Percentiles rank a stretch among this genome's conserved stretches.
Conservation (phyloP, 2,113 vertebrate species). For the Lampris megalopsis region DNA sequence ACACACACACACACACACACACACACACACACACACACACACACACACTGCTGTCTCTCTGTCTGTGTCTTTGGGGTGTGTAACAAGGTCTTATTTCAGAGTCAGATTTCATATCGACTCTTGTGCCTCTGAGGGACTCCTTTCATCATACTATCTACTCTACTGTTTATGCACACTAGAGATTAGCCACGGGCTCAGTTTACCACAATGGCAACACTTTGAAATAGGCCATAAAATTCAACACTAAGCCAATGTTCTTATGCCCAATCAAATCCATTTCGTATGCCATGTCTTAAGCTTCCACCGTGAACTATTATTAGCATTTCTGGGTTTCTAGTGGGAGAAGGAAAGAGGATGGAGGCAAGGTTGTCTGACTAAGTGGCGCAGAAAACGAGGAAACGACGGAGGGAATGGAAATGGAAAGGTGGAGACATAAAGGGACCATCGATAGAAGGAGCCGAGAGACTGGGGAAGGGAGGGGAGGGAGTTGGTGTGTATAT, state of each 20-base stretch:
- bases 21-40: slow-evolving; percentile 4
- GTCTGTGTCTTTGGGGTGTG: slow-evolving; percentile 28
- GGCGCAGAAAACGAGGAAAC: slow-evolving; percentile 42
- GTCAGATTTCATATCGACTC: slow-evolving; percentile 72
- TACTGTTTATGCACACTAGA: slow-evolving; percentile 67
- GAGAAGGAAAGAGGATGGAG: slow-evolving; percentile 53
- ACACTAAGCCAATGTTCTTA: slow-evolving; percentile 48
- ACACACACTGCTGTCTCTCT: slow-evolving; percentile 1
- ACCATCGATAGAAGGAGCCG: slow-evolving; percentile 57
- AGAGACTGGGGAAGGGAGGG: slow-evolving; percentile 52
- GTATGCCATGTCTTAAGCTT: slow-evolving; percentile 69
- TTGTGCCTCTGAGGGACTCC: slow-evolving; percentile 50
- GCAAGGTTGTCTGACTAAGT: slow-evolving; percentile 45
- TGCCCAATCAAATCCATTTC: slow-evolving; percentile 51
- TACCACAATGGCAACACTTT: slow-evolving; percentile 61
- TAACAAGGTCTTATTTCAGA: slow-evolving; percentile 61
- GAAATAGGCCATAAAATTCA: slow-evolving; percentile 46
- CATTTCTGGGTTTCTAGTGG: slow-evolving; percentile 58
- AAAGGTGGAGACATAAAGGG: slow-evolving; percentile 61
- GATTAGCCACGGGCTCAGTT: slow-evolving; percentile 58
- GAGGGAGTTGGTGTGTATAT: slow-evolving; percentile 79
- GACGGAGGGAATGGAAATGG: slow-evolving; percentile 41
- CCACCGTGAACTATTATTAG: slow-evolving; percentile 77
- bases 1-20: slow-evolving; percentile 27
- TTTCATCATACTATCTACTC: slow-evolving; percentile 65